A percentile compares a stretch with the other conserved stretches of the same genome.
These are phyloP conservation scores for Eclectus roratus DNA, from an alignment of 2,113 vertebrate species.

Conservation along the genomic window DNA sequence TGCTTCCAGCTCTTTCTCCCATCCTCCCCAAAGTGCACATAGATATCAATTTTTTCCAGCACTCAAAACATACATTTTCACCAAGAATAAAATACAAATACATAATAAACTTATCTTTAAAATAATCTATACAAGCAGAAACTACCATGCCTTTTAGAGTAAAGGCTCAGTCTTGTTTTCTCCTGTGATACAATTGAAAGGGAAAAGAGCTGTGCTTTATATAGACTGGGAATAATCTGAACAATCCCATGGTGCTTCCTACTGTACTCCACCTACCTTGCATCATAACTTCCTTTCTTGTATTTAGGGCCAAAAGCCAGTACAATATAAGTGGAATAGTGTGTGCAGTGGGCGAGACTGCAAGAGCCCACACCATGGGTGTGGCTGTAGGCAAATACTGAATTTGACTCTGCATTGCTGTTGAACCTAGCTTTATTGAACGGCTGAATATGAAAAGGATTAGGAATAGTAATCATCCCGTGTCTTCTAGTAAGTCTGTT, in stretches of 20 bases:
- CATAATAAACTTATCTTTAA: neutral
- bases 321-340: neutral
- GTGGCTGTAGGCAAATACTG: neutral
- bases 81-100: neutral
- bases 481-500: neutral
- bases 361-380: neutral
- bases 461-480: neutral
- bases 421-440: neutral
- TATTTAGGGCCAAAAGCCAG: constrained; percentile 49
- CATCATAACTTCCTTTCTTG: constrained; percentile 51
- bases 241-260: constrained; percentile 43
- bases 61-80: neutral
- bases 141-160: neutral
- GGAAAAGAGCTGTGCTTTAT: constrained; percentile 32
- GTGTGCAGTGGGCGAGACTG: neutral
- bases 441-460: neutral
- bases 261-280: constrained; percentile 51
- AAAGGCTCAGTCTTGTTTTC: constrained; percentile 10
- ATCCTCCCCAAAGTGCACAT: neutral
- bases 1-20: neutral
- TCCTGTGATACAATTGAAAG: constrained; percentile 25
- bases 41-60: no score
- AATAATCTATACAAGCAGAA: neutral
- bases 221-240: constrained; percentile 27
- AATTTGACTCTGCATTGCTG: neutral